phyloP scores from a whole-genome alignment of 2,113 vertebrate species.

The Paramormyrops kingsleyae region DNA sequence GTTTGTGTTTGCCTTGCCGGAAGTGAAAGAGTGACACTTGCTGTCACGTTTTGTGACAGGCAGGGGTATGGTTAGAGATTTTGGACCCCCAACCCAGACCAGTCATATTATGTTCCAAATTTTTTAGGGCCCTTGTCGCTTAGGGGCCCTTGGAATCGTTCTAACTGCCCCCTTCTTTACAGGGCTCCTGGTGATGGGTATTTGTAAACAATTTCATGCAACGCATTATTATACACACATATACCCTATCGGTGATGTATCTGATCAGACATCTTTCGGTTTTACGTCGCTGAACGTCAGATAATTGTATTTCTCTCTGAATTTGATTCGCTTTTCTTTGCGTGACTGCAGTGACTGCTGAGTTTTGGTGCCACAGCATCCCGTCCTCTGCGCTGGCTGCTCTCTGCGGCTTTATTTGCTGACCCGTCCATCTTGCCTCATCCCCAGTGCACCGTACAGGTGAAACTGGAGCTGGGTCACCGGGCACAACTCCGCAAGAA shows the following conservation, averaged over 20 bases:
- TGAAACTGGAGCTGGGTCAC: conserved; percentile 96
- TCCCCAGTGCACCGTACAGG: conserved; percentile 90
- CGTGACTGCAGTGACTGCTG: neutral
- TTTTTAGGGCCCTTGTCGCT: neutral
- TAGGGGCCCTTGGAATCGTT: neutral
- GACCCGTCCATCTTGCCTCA: neutral
- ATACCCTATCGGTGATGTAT: neutral
- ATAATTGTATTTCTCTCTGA: neutral
- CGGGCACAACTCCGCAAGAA: conserved; percentile 93
- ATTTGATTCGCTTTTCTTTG: neutral
- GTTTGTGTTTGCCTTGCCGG: neutral
- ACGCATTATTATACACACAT: neutral
- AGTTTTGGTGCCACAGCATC: neutral
- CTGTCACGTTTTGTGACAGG: neutral
- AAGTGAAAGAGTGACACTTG: neutral
- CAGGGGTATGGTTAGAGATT: neutral
- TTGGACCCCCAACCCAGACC: neutral
- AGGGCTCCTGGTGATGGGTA: neutral
- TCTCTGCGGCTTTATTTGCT: neutral
- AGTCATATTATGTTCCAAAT: neutral
- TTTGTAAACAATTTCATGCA: neutral
- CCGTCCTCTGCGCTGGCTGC: neutral
- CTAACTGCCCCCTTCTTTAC: neutral
- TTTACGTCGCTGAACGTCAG: neutral
- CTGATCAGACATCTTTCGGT: neutral